These are phyloP conservation scores for Phrynosoma blainvillii DNA, from an alignment of 2,113 vertebrate genomes.

Conservation along the genomic window DNA sequence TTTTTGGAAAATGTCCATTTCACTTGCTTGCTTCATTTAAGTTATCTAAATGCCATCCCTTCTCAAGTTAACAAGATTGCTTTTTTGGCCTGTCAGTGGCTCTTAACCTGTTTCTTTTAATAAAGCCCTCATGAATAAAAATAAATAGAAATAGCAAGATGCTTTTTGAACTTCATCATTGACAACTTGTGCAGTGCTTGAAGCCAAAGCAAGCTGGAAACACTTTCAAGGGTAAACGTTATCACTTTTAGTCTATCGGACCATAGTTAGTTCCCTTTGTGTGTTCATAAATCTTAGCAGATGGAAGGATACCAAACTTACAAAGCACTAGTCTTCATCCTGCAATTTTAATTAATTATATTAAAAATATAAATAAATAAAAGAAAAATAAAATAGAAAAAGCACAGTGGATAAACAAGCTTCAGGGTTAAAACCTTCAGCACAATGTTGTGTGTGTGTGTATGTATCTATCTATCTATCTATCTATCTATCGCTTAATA, in stretches of 20 bases:
- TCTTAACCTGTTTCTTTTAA: neutral
- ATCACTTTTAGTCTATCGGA: neutral
- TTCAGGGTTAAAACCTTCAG: neutral
- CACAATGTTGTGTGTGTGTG: neutral
- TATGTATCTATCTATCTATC: too few relatives aligned
- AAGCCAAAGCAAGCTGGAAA: neutral
- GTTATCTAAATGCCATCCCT: conserved; percentile 20
- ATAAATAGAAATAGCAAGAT: neutral
- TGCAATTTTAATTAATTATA: neutral
- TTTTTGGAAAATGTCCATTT: neutral
- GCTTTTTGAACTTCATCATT: conserved; percentile 25
- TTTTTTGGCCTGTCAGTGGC: neutral
- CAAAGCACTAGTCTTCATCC: neutral
- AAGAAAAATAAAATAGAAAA: neutral
- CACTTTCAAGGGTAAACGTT: neutral
- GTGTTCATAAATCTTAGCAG: neutral
- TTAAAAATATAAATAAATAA: too few relatives aligned
- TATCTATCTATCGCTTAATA: too few relatives aligned
- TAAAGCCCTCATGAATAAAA: conserved; percentile 47
- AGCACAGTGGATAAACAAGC: neutral
- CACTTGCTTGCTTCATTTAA: neutral
- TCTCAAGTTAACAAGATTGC: conserved; percentile 1
- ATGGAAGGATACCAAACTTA: neutral
- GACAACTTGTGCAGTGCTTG: conserved; percentile 9
- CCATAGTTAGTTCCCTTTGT: neutral